Percentiles rank a stretch among this genome's conserved stretches.
These are phyloP conservation scores for Drosophila malerkotliana DNA, from an alignment of 1,140 invertebrate species.

Conservation along the genomic window DNA sequence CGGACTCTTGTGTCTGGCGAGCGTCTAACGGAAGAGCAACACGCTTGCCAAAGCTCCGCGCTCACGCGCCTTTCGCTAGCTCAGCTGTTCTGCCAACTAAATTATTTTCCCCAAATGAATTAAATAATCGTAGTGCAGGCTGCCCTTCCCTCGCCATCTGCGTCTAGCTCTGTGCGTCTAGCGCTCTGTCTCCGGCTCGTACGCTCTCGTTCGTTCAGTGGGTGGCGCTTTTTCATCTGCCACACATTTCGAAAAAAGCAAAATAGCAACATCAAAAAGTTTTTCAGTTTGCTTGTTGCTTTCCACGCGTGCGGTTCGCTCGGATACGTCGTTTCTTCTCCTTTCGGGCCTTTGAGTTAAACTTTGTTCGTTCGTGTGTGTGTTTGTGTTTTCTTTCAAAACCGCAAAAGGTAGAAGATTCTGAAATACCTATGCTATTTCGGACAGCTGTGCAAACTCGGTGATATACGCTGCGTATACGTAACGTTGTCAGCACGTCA, in stretches of 20 bases:
- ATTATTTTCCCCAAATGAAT: conserved; percentile 45
- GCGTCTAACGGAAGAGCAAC: conserved; percentile 34
- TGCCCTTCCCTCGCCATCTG: not conserved
- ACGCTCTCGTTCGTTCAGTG: conserved; percentile 1
- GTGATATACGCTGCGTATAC: conserved; percentile 65
- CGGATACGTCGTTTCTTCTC: conserved; percentile 4
- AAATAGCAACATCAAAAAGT: conserved; percentile 80
- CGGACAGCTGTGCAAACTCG: conserved; percentile 65
- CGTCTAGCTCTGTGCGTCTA: conserved; percentile 3
- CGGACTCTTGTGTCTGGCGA: conserved; percentile 59
- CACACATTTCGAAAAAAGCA: conserved; percentile 70
- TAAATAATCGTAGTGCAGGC: conserved; percentile 18
- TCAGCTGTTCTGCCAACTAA: conserved; percentile 47
- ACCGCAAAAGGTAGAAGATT: conserved; percentile 69
- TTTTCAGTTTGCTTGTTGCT: conserved; percentile 83
- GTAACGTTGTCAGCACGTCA: conserved; percentile 44
- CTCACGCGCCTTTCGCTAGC: conserved; percentile 61
- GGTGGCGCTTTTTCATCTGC: conserved; percentile 68
- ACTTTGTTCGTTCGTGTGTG: conserved; percentile 5
- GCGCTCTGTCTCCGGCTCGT: not conserved
- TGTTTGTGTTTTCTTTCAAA: conserved; percentile 16
- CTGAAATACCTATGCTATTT: conserved; percentile 56
- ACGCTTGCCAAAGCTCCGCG: conserved; percentile 61
- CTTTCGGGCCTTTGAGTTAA: not conserved
- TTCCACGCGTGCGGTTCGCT: conserved; percentile 66